Base-by-base conservation (phyloP, 2,113 vertebrate species). In the Corythaeola cristata region DNA sequence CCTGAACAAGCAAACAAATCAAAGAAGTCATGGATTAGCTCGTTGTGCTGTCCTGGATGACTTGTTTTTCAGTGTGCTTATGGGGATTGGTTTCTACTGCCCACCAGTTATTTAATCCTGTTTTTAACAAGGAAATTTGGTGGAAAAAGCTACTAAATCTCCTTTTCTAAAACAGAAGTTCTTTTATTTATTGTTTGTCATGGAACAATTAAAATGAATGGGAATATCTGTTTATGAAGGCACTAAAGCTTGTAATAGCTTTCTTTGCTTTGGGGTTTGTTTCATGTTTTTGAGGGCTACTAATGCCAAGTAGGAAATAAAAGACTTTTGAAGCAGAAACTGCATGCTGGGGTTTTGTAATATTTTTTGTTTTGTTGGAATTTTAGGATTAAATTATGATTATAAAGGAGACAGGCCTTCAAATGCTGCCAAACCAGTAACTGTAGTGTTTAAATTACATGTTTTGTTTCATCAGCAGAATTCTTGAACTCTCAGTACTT, bases 171-270 rank as follows among this genome's bases (percentile, higher is more conserved):
- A 92, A 16, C 32, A 83, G 80, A 68, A 93, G 45, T 32, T 39
- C 69, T 93, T 93, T 41, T 69, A 72, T 92, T 94, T 94, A 71
- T 93, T 83, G 80, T 91, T 97, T 69, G 93, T 74, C 84, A 41
- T 77, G 64, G 82, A 96, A 94, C 96, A 96, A 97, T 97, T 97
- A 95, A 91, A 96, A 81, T 79, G 50, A 56, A 68, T 79, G 56
- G 74, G 55, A 59, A 35, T 96, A 30, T 91, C 85, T 97, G 35
- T 92, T 96, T 93, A 88, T 85, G 74, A 96, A 89, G 58, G 82
- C 37, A 56, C 67, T 73, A 93, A 83, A 97, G 82, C 86, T 97
- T 96, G 75, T 96, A 93, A 94, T 32, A 55, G 9, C 18, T 84
- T 69, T 67, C 53, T 52, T 80, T 88, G 30, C 20, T 53, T 63